These are phyloP conservation scores for Drosophila truncata DNA, from an alignment of 1,140 invertebrate genomes.

Conservation along the genomic window DNA sequence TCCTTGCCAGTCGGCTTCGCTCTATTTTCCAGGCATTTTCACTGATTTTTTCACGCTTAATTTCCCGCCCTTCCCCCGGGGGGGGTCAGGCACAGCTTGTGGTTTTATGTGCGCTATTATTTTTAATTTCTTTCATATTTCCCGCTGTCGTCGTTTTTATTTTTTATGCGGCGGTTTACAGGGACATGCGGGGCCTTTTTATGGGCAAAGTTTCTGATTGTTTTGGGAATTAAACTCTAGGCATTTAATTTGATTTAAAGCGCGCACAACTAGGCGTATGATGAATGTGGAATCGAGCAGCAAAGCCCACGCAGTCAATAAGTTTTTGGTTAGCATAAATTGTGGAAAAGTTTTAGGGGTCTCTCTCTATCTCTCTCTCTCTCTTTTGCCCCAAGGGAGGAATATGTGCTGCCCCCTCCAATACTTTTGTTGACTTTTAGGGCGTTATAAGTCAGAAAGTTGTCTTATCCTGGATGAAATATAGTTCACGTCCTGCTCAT, in stretches of 20 bases:
- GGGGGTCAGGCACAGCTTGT: constrained; percentile 29
- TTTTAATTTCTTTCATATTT: constrained; percentile 63
- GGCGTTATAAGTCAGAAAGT: constrained; percentile 50
- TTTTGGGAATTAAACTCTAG: constrained; percentile 50
- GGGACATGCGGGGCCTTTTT: constrained; percentile 35
- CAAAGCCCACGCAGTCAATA: constrained; percentile 52
- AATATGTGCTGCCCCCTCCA: neutral
- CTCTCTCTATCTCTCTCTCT: neutral
- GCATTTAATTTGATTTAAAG: constrained; percentile 77
- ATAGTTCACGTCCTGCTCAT: constrained; percentile 63
- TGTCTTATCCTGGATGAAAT: constrained; percentile 54
- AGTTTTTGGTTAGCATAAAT: constrained; percentile 54
- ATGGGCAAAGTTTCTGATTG: constrained; percentile 61
- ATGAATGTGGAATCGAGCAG: constrained; percentile 44
- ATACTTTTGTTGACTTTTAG: constrained; percentile 5
- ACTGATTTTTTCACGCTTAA: constrained; percentile 78
- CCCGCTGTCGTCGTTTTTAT: constrained; percentile 5
- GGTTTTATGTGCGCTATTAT: constrained; percentile 63
- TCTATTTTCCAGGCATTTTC: constrained; percentile 71
- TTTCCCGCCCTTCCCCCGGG: constrained; percentile 49
- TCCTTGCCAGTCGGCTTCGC: constrained; percentile 26
- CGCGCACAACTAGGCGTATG: constrained; percentile 53
- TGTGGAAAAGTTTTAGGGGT: constrained; percentile 37
- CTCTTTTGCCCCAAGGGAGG: too few relatives aligned
- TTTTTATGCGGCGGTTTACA: constrained; percentile 11